A percentile compares a stretch with the other conserved stretches of the same genome.
Evolutionary conservation across 2,113 vertebrate species (phyloP).

Genomic region (Calidris pugnax): DNA sequence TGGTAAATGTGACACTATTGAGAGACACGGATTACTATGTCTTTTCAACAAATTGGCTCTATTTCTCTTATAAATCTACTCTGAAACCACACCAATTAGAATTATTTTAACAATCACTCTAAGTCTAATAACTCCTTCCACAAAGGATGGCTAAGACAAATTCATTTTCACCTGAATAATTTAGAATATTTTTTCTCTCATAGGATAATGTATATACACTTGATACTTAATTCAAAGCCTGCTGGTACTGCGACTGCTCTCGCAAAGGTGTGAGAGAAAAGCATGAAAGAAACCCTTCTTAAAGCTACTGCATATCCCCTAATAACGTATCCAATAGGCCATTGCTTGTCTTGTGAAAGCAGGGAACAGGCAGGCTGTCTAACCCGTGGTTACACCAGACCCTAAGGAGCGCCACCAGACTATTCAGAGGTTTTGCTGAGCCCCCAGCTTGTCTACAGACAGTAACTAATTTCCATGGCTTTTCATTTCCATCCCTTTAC

Average conservation of each 20-base stretch:
- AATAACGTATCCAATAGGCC: not conserved
- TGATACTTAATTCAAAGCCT: not conserved
- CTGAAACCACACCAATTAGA: not conserved
- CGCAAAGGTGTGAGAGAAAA: not conserved
- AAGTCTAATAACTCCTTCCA: not conserved
- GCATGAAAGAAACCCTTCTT: not conserved
- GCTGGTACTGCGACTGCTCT: not conserved
- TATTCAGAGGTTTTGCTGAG: not conserved
- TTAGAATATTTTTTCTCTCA: not conserved
- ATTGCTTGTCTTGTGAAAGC: not conserved
- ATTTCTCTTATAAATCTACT: not conserved
- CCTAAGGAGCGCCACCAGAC: not conserved
- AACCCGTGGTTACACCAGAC: not conserved
- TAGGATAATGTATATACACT: not conserved
- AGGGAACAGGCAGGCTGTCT: not conserved
- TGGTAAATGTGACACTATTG: not conserved
- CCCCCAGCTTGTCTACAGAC: not conserved
- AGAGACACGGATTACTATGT: not conserved
- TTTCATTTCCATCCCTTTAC: not conserved
- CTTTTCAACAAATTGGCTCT: not conserved
- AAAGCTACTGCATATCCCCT: not conserved
- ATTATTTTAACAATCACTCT: not conserved
- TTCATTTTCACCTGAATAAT: not conserved
- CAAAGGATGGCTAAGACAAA: not conserved
- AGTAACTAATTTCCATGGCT: not conserved